Base-by-base conservation (phyloP, 2,888 invertebrate genomes). In the Choreutis nemorana region DNA sequence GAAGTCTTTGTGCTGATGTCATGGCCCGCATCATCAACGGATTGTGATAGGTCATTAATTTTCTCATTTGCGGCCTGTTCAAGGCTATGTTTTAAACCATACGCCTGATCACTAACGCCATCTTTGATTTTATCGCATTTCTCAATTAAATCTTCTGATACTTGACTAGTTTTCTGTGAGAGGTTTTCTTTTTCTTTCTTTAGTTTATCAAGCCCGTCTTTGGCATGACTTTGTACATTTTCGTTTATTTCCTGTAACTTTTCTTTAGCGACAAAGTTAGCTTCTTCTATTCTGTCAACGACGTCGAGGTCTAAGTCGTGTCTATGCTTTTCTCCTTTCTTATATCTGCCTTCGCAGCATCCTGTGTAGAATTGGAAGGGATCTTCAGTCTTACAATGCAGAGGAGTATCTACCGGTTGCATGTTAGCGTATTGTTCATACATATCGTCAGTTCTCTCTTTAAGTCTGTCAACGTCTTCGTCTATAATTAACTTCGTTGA, bases 401-500 rank as follows among this genome's bases (percentile, higher is more conserved):
- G 13, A 2, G 77, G 77, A 2, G 77, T 77, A 2, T 72, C 71
- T 2, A 77, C 71, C 1, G 77, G 75, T 42, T 77, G 75, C 73
- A 73, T 77, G 23, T 66, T 53, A 14, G 70, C 68, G 30, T 78
- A 78, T 31, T 72, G 66, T 14, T 70, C 63, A 32, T 75, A 73
- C 0, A 70, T 39, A 15, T 68, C 59, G 21, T 72, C 71, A 23
- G 40, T 48, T 29, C 55, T 55, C 5, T 29, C 30, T n/a, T n/a
- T n/a, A n/a, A n/a, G n/a, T n/a, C n/a, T n/a, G n/a, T n/a, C n/a
- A n/a, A n/a, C n/a, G 8, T 63, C 71, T 50, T 79, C 79, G 9
- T 78, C 78, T 1, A 79, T 73, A 3, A 78, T 62, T 23, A 79
- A 39, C 44, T 70, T 78, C 1, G 79, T 78, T 11, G 56, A 44